Base-by-base conservation (phyloP, 2,113 vertebrate genomes). In the Lutjanus erythropterus region DNA sequence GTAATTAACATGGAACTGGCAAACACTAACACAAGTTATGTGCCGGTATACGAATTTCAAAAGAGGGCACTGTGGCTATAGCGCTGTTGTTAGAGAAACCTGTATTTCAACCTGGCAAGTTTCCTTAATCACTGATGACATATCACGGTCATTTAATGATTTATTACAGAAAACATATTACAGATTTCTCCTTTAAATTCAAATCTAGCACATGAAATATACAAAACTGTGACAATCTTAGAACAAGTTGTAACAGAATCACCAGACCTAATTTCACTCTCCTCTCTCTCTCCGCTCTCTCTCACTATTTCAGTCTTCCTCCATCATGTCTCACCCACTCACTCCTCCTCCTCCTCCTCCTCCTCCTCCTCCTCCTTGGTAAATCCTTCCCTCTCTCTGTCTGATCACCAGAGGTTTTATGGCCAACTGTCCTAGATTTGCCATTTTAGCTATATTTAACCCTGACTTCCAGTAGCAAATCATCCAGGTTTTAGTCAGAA, bases 341-440 rank as follows among this genome's bases (percentile, higher is more conserved):
- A 72, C 41, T 71, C 44, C 81, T 39, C 75, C 56, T 65, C 60
- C 10, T 21, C 37, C 52, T 46, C 81, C 29, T 70, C 59, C 69
- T 84, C 70, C 27, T 77, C 41, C 37, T 70, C 35, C 9, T 66
- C 31, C 76, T 78, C 71, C 81, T 82, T 19, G 3, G 77, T 68
- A 81, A 90, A 90, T 84, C 78, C 73, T 87, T 81, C 71, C 29
- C 66, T 68, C 75, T 69, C 61, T 79, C 84, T 7, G 42, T 75
- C 79, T 89, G 81, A 88, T 90, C 85, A 83, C 85, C 75, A 81
- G 88, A 88, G 88, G 59, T 87, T 92, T 90, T 87, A 71, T 90
- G 73, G 81, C 89, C 86, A 74, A 78, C 83, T 94, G 94, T 90
- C 93, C 92, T 89, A 94, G 86, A 94, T 94, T 92, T 88, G 59